Evolutionary conservation across 1,140 invertebrate genomes (phyloP).

Genomic region (Papilio glaucus): DNA sequence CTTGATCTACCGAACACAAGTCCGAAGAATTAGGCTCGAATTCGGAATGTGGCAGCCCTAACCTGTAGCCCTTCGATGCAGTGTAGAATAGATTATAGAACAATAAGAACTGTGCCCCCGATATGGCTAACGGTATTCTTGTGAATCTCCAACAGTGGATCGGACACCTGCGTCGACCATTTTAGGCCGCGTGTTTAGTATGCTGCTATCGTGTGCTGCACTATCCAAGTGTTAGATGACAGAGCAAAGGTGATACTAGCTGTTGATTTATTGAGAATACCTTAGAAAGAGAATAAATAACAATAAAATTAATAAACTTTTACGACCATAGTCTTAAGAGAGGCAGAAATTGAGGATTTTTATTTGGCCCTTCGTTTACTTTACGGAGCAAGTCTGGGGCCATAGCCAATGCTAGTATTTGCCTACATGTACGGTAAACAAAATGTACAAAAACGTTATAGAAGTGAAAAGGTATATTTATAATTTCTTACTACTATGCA

Average conservation of each 20-base stretch:
- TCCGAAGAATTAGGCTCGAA: too few relatives aligned
- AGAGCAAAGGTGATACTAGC: not conserved
- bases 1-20: too few relatives aligned
- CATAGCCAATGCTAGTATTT: too few relatives aligned
- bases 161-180: slow-evolving; percentile 20
- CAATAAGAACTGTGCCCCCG: slow-evolving; percentile 35
- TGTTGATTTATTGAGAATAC: not conserved
- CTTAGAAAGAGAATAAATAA: too few relatives aligned
- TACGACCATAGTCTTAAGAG: too few relatives aligned
- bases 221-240: not conserved
- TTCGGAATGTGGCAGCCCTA: not conserved
- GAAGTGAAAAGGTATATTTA: not conserved
- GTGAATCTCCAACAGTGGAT: slow-evolving; percentile 43
- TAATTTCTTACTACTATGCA: not conserved
- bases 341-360: too few relatives aligned
- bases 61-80: not conserved
- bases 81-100: slow-evolving; percentile 25
- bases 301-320: too few relatives aligned
- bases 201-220: slow-evolving; percentile 7
- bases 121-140: slow-evolving; percentile 42
- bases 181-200: slow-evolving; percentile 22
- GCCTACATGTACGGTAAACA: not conserved
- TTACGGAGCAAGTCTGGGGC: too few relatives aligned
- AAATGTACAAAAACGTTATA: not conserved
- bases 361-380: too few relatives aligned